phyloP scores from a whole-genome alignment of 2,113 vertebrate genomes.

The Condylura cristata region DNA sequence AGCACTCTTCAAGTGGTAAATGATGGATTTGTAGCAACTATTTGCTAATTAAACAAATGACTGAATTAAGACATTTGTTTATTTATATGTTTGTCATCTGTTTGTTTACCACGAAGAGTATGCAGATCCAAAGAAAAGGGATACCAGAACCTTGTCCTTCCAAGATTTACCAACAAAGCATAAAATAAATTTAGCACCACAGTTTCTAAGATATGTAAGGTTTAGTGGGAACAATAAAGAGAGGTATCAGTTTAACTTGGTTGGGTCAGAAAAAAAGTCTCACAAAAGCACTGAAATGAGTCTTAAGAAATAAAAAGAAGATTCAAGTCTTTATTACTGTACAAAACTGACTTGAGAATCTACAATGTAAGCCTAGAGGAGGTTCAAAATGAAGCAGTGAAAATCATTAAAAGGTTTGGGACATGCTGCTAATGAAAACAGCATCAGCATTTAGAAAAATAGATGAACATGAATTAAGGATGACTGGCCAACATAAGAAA shows the following conservation, averaged over 20 bases:
- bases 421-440: not conserved
- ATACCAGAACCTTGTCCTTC: not conserved
- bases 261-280: not conserved
- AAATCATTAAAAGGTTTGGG: conserved; percentile 8
- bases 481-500: not conserved
- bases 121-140: not conserved
- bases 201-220: not conserved
- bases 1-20: not conserved
- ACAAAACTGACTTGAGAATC: not conserved
- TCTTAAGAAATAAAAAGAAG: conserved; percentile 9
- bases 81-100: not conserved
- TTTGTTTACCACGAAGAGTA: not conserved
- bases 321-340: not conserved
- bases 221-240: not conserved
- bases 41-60: not conserved
- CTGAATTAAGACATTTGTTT: not conserved
- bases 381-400: not conserved
- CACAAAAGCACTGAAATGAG: not conserved
- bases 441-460: not conserved
- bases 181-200: not conserved
- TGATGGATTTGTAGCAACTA: not conserved
- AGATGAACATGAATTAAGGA: not conserved
- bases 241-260: not conserved
- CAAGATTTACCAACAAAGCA: not conserved
- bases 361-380: not conserved